Evolutionary conservation across 2,797 vertebrate species (phyloP), one percentile per base, ranked within the genome.

Genomic region (Enteromius mattozi): DNA sequence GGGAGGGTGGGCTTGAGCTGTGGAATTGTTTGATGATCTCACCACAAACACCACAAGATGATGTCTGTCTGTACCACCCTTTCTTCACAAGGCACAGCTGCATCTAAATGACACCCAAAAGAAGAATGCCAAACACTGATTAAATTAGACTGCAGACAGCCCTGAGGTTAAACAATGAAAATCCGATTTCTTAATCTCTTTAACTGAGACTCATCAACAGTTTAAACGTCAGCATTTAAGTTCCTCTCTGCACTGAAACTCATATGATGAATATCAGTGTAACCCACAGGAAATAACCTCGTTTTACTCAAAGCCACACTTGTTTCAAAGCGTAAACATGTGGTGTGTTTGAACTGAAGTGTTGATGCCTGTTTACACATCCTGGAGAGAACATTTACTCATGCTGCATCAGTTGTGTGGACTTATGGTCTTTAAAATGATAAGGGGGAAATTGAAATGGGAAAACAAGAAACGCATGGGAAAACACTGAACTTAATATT

Each of bases 281-380:
- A 19, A 19, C 24, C 40, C 77, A 69, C 63, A 68, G 78, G 42
- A 51, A 80, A 68, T 27, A 9, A 21, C 74, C 6, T 49, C 0
- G 6, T 80, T 16, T 51, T 12, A 51, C 27, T 49, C 6, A 2
- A 79, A 68, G 19, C 45, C 78, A 68, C 12, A 6, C 42, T 49
- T n/a, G 19, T 68, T 80, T 24, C 13, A 10, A 3, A 35, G 30
- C 12, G 33, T 66, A 54, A 68, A 51, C 78, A 69, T 69, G 78
- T 69, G 63, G 63, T 80, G 45, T 69, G 45, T 69, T 54, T 66
- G 76, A 78, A 63, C n/a, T 30, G 56, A 63, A 27, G 51, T 77
- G 33, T 27, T 27, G 56, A 68, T 54, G 78, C 24, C 61, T 80
- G 42, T 80, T 66, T 80, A 68, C 78, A 68, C 78, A 68, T 66